Conservation (phyloP, 1,140 invertebrate species). For the Eupristina koningsbergeri region DNA sequence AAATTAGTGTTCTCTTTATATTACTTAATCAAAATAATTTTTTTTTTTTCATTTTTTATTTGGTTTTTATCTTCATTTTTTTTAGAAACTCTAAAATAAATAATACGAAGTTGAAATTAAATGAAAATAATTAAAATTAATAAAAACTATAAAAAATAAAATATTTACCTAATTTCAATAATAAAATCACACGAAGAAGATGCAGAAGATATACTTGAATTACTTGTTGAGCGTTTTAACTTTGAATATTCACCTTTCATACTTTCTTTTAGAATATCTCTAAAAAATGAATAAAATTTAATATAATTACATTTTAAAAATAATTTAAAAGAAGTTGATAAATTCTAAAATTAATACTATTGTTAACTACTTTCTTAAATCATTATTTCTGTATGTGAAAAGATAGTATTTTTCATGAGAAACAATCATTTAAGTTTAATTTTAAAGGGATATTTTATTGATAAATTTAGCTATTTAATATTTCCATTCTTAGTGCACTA, state of each 20-base stretch:
- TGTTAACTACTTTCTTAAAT: too few species aligned
- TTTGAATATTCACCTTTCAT: background rate
- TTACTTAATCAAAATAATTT: slow-evolving; percentile 28
- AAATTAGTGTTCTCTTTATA: background rate
- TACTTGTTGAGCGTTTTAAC: slow-evolving; percentile 21
- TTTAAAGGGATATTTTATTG: too few species aligned
- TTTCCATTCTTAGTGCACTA: too few species aligned
- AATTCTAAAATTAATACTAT: too few species aligned
- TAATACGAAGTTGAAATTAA: too few species aligned
- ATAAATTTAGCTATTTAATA: too few species aligned
- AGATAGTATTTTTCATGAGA: too few species aligned
- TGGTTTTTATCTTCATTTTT: slow-evolving; percentile 11
- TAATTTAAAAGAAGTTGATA: too few species aligned
- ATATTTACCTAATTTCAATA: slow-evolving; percentile 35
- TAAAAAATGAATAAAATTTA: background rate
- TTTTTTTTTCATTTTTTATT: slow-evolving; percentile 48
- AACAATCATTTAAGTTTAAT: too few species aligned
- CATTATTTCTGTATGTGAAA: too few species aligned
- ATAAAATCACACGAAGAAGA: slow-evolving; percentile 34
- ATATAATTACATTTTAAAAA: too few species aligned
- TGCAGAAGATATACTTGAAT: slow-evolving; percentile 33
- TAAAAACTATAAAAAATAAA: background rate
- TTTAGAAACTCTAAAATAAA: slow-evolving; percentile 35
- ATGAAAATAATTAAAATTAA: background rate
- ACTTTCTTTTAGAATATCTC: slow-evolving; percentile 15